A percentile compares a stretch with the other conserved stretches of the same genome.
Evolutionary conservation across 2,113 vertebrate species (phyloP).

Genomic region (cattle (Bos taurus)): DNA sequence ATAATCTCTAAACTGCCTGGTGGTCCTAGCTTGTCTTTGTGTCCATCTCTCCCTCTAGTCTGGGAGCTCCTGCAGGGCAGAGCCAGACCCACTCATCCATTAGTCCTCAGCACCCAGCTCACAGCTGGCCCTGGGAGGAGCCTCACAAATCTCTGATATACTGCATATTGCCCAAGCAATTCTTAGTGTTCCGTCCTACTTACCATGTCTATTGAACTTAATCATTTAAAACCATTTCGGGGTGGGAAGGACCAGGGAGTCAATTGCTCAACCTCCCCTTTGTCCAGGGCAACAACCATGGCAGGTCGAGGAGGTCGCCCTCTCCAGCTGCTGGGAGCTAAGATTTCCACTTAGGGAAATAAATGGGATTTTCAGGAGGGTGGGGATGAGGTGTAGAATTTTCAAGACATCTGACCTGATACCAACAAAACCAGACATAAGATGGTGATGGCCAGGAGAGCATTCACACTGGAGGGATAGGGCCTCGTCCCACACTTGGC

Average conservation of each 20-base stretch:
- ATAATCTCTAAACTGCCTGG: neutral
- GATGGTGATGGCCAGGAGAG: constrained; percentile 30
- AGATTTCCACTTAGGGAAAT: constrained; percentile 75
- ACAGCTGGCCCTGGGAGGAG: neutral
- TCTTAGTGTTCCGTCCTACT: neutral
- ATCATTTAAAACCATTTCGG: neutral
- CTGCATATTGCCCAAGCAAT: neutral
- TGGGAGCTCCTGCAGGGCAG: neutral
- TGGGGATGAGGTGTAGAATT: constrained; percentile 58
- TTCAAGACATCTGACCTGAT: constrained; percentile 59
- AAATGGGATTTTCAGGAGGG: constrained; percentile 70
- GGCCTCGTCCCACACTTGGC: neutral
- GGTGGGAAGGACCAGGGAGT: neutral
- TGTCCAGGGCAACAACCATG: neutral
- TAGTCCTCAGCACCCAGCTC: neutral
- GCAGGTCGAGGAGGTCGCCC: neutral
- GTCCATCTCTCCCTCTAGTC: neutral
- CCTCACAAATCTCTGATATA: neutral
- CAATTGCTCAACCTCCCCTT: neutral
- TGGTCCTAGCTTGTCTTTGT: neutral
- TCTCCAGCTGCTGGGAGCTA: neutral
- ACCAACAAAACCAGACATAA: constrained; percentile 67
- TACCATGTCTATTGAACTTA: neutral
- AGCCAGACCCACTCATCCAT: neutral
- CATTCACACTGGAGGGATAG: neutral